Conservation (phyloP, 2,888 invertebrate genomes). For the Drosophila meridiana region DNA sequence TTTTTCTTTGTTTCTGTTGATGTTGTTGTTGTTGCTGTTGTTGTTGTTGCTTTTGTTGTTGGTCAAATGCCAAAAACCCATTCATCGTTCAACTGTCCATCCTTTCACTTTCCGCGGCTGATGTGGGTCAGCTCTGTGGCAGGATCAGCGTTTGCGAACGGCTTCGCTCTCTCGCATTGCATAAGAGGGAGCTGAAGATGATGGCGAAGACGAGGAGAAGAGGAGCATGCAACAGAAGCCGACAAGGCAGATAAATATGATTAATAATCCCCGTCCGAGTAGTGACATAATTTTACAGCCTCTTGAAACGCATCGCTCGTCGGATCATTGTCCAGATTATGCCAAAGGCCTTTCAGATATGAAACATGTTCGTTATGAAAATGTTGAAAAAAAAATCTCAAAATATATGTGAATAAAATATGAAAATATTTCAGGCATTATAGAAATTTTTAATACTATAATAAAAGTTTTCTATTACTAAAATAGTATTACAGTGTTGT, state of each 20-base stretch:
- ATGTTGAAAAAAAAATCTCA: not conserved
- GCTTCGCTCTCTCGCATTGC: slow-evolving; percentile 29
- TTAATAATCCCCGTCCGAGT: slow-evolving; percentile 8
- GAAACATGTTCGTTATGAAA: not conserved
- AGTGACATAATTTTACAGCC: slow-evolving; percentile 45
- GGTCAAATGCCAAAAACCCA: slow-evolving; percentile 13
- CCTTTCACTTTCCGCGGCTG: slow-evolving; percentile 56
- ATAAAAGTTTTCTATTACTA: too few species aligned
- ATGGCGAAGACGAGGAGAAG: not conserved
- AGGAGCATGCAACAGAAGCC: not conserved
- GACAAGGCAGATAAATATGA: slow-evolving; percentile 18
- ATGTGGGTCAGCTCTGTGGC: slow-evolving; percentile 52
- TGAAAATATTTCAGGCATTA: too few species aligned
- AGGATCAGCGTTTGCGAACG: slow-evolving; percentile 44
- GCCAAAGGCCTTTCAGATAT: not conserved
- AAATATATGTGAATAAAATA: too few species aligned
- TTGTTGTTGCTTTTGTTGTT: slow-evolving; percentile 2
- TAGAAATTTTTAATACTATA: too few species aligned
- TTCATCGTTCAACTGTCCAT: slow-evolving; percentile 24
- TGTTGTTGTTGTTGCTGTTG: not conserved
- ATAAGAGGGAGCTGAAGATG: slow-evolving; percentile 13
- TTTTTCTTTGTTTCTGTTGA: not conserved
- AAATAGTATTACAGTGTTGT: not conserved
- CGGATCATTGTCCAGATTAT: slow-evolving; percentile 40
- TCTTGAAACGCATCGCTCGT: slow-evolving; percentile 36